Evolutionary conservation across 2,888 invertebrate genomes (phyloP), one percentile per base, ranked within the genome.

Genomic region (Endotricha flammealis): DNA sequence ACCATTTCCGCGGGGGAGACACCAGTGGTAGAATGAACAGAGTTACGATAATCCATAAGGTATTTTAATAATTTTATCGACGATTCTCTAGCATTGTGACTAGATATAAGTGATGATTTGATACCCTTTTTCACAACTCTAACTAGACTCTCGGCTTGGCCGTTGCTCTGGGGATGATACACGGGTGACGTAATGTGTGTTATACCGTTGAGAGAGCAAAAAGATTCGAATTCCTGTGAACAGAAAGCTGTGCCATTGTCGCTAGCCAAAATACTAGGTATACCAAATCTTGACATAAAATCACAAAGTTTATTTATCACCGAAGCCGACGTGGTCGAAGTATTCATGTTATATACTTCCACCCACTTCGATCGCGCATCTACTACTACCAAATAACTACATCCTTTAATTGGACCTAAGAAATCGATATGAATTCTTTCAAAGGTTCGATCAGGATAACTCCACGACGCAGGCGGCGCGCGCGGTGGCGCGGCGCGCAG

Each of bases 81-180:
- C 2, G 10, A 16, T 8, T 39, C 29, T 14, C 16, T 44, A 8
- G 9, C 4, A 8, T 29, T 37, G 6, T 22, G 1, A 12, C 22
- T 29, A 1, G 23, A n/a, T 10, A 45, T 7, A 5, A 50, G 16
- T 28, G 38, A 28, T 3, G 44, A 38, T 36, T 49, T 54, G 25
- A 52, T 42, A 2, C 54, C 54, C 20, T 44, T 54, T 42, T 58
- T 56, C 1, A 54, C 39, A 4, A 56, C 39, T 32, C 56, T 58
- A 1, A 56, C 53, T 13, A 36, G 48, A 11, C 45, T 42, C 22
- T 54, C 53, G 0, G 53, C 52, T 16, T 55, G 55, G 1, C 53
- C 50, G 12, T 52, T 51, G 22, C 51, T 56, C 1, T 50, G 30
- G n/a, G 53, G 51, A 25, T 52, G 45, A 20, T 52, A 53, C 1